phyloP scores from a whole-genome alignment of 1,140 invertebrate genomes.

The Ostrea edulis region DNA sequence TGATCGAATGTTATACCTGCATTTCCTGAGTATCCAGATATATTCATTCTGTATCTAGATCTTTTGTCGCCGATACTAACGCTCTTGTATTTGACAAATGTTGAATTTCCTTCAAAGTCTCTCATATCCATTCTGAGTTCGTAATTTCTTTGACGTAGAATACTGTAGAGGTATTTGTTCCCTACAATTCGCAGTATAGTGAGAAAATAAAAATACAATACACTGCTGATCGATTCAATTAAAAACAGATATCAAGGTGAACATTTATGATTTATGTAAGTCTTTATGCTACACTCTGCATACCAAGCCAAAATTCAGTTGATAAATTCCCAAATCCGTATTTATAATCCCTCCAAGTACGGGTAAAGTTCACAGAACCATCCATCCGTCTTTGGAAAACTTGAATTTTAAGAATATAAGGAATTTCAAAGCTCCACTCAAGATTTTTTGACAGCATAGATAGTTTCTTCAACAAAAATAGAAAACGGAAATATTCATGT shows the following conservation, averaged over 20 bases:
- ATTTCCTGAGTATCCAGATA: constrained; percentile 94
- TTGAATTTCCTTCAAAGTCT: constrained; percentile 94
- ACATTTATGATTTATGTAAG: neutral
- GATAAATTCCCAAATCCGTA: neutral
- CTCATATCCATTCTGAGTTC: constrained; percentile 93
- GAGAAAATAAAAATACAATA: neutral
- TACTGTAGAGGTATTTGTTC: constrained; percentile 77
- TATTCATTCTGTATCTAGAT: constrained; percentile 93
- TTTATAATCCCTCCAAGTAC: neutral
- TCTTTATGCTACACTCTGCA: neutral
- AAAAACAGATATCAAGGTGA: neutral
- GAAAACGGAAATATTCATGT: too few relatives aligned
- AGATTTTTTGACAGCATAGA: too few relatives aligned
- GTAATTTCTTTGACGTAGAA: constrained; percentile 85
- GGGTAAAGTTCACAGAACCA: neutral
- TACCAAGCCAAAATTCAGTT: neutral
- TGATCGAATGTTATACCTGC: constrained; percentile 79
- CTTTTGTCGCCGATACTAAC: constrained; percentile 74
- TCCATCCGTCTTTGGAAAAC: neutral
- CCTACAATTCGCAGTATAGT: constrained; percentile 9
- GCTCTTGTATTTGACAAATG: constrained; percentile 59
- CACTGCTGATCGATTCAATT: neutral
- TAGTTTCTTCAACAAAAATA: too few relatives aligned
- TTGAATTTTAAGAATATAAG: neutral
- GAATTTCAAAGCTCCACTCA: too few relatives aligned